phyloP scores from a whole-genome alignment of 2,797 vertebrate species.

The Coracias cyanogaster region DNA sequence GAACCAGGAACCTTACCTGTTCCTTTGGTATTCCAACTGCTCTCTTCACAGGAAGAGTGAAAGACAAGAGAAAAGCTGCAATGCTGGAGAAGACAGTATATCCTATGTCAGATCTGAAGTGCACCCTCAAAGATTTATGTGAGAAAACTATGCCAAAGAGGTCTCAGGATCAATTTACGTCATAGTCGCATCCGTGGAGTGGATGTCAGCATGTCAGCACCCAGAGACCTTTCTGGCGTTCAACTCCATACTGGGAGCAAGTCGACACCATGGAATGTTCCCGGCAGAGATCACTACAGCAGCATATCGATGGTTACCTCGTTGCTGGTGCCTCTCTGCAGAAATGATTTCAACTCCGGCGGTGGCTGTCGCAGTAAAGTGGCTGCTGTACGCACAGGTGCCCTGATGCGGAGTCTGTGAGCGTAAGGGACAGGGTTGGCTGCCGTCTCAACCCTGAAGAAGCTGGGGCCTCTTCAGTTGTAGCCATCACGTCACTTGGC shows the following conservation, averaged over 20 bases:
- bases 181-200: background rate
- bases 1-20: background rate
- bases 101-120: background rate
- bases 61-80: background rate
- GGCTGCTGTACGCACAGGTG: background rate
- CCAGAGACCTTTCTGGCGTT: background rate
- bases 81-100: background rate
- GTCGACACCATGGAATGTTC: background rate
- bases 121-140: background rate
- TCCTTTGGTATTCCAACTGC: background rate
- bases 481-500: background rate
- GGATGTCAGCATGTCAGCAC: background rate
- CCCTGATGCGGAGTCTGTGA: background rate
- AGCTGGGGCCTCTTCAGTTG: background rate
- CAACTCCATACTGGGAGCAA: background rate
- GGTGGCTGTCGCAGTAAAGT: background rate
- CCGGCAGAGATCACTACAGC: background rate
- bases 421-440: accelerated
- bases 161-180: background rate
- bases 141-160: background rate
- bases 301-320: background rate
- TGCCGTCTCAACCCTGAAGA: background rate
- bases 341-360: background rate
- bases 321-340: background rate
- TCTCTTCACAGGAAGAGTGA: background rate